Base-by-base conservation (phyloP, 2,888 invertebrate genomes). In the Catotricha subobsoleta region DNA sequence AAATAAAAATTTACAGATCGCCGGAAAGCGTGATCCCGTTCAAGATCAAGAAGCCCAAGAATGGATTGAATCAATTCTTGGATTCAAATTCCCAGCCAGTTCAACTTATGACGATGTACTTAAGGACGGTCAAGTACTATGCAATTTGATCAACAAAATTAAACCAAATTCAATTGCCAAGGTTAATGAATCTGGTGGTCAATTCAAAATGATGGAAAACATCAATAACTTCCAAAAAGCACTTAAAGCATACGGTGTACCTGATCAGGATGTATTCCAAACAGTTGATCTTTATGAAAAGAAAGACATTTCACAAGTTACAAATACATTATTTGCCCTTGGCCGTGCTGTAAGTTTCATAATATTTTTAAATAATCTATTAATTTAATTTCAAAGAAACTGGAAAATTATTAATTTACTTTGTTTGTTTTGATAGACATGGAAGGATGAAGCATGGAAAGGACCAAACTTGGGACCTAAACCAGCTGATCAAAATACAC, bases 141-240 rank as follows among this genome's bases (percentile, higher is more conserved):
- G 94, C 72, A 79, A 80, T 56, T 66, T 98, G 54, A 88, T 97
- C 68, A 97, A 98, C 74, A 87, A 83, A 61, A 66, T 98, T 51
- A 67, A 75, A 49, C 95, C 97, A 37, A 91, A 91, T 53, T 69
- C 84, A 48, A 69, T 95, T 46, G 58, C 75, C 57, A 95, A 94
- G 66, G 80, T 97, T 67, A 94, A 97, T 72, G 76, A 79, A 51
- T 75, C 79, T 37, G 92, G 94, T 51, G 92, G 94, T 59, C 92
- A 94, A 60, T 98, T 98, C 78, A 97, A 95, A 62, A 81, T 97
- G 80, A 98, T 98, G 97, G 97, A 99, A 66, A 98, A 98, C 72
- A 90, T 97, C 64, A 90, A 87, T 67, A 60, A 60, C 68, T 92
- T 95, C 75, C 80, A 88, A 62, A 77, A 76, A 42, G 90, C 87